These are phyloP conservation scores for Drepana arcuata DNA, from an alignment of 1,140 invertebrate genomes.

Conservation along the genomic window DNA sequence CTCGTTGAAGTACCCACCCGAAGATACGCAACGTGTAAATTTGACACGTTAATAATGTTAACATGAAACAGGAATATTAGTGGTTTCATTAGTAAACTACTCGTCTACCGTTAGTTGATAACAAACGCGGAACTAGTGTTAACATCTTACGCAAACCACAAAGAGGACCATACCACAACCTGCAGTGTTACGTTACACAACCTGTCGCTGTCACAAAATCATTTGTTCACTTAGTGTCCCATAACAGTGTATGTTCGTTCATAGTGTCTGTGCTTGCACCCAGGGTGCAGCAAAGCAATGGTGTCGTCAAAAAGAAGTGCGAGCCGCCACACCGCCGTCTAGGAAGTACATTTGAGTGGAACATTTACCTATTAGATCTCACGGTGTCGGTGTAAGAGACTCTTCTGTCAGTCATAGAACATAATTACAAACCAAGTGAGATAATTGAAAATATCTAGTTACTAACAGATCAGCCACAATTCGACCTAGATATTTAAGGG, in stretches of 20 bases:
- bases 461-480: constrained; percentile 32
- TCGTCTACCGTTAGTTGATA: constrained; percentile 20
- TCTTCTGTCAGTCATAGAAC: constrained; percentile 1
- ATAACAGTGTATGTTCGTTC: too few relatives aligned
- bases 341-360: constrained; percentile 15
- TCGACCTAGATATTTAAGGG: constrained; percentile 20
- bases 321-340: constrained; percentile 10
- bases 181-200: too few relatives aligned
- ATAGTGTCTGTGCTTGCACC: too few relatives aligned
- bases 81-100: constrained; percentile 29
- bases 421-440: too few relatives aligned
- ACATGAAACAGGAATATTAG: constrained; percentile 30
- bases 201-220: too few relatives aligned
- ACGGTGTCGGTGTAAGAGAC: constrained; percentile 6
- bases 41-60: constrained; percentile 8
- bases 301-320: constrained; percentile 17
- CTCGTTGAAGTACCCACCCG: constrained; percentile 18
- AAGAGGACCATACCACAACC: too few relatives aligned
- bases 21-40: constrained; percentile 1
- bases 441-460: constrained; percentile 18
- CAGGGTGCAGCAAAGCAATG: too few relatives aligned
- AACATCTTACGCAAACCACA: too few relatives aligned
- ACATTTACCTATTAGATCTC: constrained; percentile 10
- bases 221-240: too few relatives aligned
- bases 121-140: too few relatives aligned